Evolutionary conservation across 2,113 vertebrate species (phyloP).

Genomic region (Leucoraja erinaceus): DNA sequence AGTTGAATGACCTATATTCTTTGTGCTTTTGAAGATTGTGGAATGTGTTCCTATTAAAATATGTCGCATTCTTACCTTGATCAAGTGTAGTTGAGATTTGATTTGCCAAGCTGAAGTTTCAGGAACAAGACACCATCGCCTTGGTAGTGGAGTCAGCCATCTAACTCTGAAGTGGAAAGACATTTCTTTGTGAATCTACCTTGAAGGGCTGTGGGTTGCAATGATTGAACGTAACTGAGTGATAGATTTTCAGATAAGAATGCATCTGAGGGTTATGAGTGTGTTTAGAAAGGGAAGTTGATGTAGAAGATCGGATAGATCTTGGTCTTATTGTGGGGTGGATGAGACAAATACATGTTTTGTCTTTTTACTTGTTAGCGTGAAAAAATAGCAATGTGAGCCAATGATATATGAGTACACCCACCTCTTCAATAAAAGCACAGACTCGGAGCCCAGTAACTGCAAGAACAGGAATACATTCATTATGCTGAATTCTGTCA

Average conservation of each 20-base stretch:
- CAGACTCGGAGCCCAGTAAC: background rate
- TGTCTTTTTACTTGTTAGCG: background rate
- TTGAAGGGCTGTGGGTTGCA: background rate
- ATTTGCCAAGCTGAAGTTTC: background rate
- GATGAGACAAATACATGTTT: background rate
- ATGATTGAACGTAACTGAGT: background rate
- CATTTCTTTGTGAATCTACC: background rate
- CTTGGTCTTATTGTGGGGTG: background rate
- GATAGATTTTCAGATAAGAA: background rate
- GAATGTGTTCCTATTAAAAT: background rate
- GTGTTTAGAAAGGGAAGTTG: background rate
- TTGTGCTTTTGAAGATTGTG: background rate
- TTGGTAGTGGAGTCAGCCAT: background rate
- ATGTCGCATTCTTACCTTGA: background rate
- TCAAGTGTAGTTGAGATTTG: background rate
- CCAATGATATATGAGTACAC: background rate
- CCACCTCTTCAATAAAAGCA: background rate
- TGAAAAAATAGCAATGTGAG: background rate
- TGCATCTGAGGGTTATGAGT: background rate
- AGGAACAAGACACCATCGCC: background rate
- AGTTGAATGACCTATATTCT: too few species aligned
- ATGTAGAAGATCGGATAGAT: background rate
- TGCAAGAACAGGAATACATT: background rate
- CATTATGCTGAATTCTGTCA: background rate
- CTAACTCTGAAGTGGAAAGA: background rate